Evolutionary conservation across 2,113 vertebrate genomes (phyloP), one percentile per base, ranked within the genome.

Genomic region (Boulengeromyrus knoepffleri): DNA sequence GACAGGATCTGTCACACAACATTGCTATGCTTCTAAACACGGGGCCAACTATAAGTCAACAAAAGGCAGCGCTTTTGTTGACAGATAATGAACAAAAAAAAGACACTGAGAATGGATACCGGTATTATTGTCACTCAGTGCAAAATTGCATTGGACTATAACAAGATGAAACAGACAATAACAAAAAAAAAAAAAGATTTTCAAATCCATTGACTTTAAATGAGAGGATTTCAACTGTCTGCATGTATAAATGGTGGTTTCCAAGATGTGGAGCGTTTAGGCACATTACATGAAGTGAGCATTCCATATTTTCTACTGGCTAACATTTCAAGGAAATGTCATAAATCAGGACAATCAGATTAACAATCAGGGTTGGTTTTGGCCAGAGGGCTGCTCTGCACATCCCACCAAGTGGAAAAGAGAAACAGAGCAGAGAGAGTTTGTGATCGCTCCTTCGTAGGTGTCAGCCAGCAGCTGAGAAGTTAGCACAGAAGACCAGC

Each of bases 391-490:
- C 91, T 27, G 90, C 84, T 58, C 80, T 50, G 85, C 93, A 88
- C 91, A 94, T 96, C 95, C 94, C 95, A 96, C 93, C 93, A 94
- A 91, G 92, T 93, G 92, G 93, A 92, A 95, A 95, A 95, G 91
- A 90, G 94, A 93, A 95, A 95, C 91, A 95, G 95, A 80, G 74
- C 66, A 90, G 89, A 90, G 85, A 92, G 93, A 93, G 92, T 93
- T 92, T 93, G 89, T 21, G 93, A 94, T 96, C 94, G 94, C 96
- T 95, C 95, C 96, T 19, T 90, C 91, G 93, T 94, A 96, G 95
- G 95, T 95, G 95, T 93, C 95, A 95, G 95, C 94, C 93, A 96
- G 96, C 95, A 95, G 62, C 2, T 7, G 91, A 94, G 92, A 93
- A 15, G 49, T 4, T 39, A 27, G 47, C 27, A 53, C 24, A 31